phyloP scores from a whole-genome alignment of 2,888 invertebrate species.

The Thecophora atra region DNA sequence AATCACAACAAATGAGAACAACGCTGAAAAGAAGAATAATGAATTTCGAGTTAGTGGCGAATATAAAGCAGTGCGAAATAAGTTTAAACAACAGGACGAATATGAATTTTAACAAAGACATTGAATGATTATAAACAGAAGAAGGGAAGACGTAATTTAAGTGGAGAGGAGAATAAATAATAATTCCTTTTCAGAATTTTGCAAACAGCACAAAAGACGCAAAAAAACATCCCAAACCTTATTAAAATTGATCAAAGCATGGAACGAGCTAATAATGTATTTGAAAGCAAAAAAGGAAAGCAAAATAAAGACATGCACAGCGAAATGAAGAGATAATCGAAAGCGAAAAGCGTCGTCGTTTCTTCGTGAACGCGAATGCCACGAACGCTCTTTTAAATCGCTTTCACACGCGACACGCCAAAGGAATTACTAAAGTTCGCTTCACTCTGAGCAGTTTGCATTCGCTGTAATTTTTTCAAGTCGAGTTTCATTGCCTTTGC shows the following conservation, averaged over 20 bases:
- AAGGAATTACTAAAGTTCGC: too few relatives aligned
- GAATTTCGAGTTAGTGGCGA: neutral
- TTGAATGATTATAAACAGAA: neutral
- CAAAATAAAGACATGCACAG: neutral
- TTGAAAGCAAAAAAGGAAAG: neutral
- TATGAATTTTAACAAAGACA: neutral
- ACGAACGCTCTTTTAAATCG: neutral
- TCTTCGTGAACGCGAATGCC: neutral
- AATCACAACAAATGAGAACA: neutral
- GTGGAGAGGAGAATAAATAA: too few relatives aligned
- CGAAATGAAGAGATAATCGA: neutral
- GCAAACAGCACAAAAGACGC: neutral
- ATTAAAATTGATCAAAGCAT: constrained; percentile 5
- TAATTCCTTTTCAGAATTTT: neutral
- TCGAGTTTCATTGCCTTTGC: neutral
- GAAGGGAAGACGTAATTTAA: neutral
- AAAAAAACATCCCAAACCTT: neutral
- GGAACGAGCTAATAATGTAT: neutral
- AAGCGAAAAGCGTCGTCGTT: neutral
- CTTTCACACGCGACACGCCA: neutral
- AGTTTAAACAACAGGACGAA: too few relatives aligned
- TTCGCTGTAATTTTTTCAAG: neutral
- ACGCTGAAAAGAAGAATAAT: neutral
- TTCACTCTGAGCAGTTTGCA: too few relatives aligned
- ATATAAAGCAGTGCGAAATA: neutral